Percentiles rank a stretch among this genome's conserved stretches.
Evolutionary conservation across 2,113 vertebrate species (phyloP).

Genomic region (Channa argus): DNA sequence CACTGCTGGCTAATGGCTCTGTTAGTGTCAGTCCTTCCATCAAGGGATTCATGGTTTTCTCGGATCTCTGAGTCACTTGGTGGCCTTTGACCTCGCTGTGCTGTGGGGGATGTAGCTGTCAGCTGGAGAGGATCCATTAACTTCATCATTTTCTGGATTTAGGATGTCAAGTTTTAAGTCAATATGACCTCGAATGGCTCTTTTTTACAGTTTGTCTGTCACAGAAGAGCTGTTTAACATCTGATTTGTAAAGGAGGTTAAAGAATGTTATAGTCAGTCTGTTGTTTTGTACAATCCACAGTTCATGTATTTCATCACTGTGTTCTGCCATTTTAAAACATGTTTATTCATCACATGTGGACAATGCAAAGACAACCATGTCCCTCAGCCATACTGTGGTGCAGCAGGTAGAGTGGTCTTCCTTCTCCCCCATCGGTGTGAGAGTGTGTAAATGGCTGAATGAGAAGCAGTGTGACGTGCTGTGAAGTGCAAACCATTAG

Average conservation of each 20-base stretch:
- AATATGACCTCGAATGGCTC: background rate
- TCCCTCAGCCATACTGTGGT: too few relatives aligned
- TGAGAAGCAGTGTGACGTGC: too few relatives aligned
- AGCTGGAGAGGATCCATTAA: background rate
- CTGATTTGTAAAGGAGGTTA: too few relatives aligned
- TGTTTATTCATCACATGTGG: background rate
- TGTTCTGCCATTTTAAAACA: background rate
- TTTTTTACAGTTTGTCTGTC: background rate
- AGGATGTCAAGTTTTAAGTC: constrained; percentile 3
- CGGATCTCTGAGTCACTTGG: constrained; percentile 65
- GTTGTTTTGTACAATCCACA: background rate
- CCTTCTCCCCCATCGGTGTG: too few relatives aligned
- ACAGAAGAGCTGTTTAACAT: too few relatives aligned
- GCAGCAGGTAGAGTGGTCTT: too few relatives aligned
- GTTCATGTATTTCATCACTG: background rate
- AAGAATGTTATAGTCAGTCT: background rate
- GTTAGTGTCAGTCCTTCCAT: constrained; percentile 48
- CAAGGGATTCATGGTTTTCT: constrained; percentile 21
- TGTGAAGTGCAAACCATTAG: too few relatives aligned
- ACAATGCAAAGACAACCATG: background rate
- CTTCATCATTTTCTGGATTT: constrained; percentile 3
- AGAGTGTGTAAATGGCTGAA: too few relatives aligned
- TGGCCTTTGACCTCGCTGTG: background rate
- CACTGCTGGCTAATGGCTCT: constrained; percentile 42
- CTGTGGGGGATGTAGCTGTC: background rate